phyloP scores from a whole-genome alignment of 2,888 invertebrate species.

The Heterodera filipjevi region DNA sequence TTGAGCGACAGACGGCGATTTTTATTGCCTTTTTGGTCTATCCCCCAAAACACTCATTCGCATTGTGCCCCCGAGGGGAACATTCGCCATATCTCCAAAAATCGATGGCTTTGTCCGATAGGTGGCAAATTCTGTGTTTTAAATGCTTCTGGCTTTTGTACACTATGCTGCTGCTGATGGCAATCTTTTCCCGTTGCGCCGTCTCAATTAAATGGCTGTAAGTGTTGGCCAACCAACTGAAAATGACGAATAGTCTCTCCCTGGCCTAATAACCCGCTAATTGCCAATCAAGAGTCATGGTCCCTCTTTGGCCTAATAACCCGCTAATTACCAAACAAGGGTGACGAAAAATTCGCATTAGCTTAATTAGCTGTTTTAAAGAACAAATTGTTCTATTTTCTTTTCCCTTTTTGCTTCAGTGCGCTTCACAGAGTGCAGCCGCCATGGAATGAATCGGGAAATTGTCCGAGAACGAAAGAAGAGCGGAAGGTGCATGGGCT shows the following conservation, averaged over 20 bases:
- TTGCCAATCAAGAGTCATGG: not conserved
- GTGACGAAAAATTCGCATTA: no score
- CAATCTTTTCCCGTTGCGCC: constrained; percentile 4
- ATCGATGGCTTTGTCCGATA: constrained; percentile 7
- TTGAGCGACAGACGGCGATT: constrained; percentile 19
- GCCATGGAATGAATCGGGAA: constrained; percentile 41
- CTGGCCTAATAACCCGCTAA: not conserved
- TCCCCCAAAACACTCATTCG: constrained; percentile 4
- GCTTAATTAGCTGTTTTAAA: no score
- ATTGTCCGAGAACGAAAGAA: constrained; percentile 42
- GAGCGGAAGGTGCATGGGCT: constrained; percentile 45
- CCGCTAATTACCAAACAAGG: no score
- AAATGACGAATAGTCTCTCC: not conserved
- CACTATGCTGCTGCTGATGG: constrained; percentile 11
- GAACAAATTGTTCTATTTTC: not conserved
- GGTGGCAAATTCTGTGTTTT: not conserved
- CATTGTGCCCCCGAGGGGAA: constrained; percentile 14
- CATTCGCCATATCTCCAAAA: not conserved
- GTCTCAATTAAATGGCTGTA: constrained; percentile 45
- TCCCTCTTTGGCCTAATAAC: not conserved
- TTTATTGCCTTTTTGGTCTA: constrained; percentile 16
- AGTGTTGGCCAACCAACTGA: constrained; percentile 29
- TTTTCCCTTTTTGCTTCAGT: not conserved
- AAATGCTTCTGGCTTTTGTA: not conserved
- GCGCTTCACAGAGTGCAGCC: constrained; percentile 38